Percentiles rank a stretch among this genome's conserved stretches.
These are phyloP conservation scores for Zygothrica quintamaculata DNA, from an alignment of 2,888 invertebrate genomes.

Conservation along the genomic window DNA sequence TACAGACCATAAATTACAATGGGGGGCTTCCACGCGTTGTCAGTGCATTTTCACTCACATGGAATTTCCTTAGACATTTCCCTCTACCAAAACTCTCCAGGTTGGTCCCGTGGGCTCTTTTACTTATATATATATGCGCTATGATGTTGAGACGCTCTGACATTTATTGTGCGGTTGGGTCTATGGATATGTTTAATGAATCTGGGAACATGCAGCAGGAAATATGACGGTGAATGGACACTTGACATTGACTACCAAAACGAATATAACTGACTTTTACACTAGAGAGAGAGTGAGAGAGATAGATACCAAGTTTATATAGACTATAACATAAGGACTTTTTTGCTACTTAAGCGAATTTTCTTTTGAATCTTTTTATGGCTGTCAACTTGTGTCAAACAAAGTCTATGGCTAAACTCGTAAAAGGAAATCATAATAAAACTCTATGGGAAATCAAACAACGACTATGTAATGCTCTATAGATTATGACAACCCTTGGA, in stretches of 20 bases:
- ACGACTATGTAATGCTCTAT: no score
- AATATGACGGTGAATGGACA: slow-evolving; percentile 5
- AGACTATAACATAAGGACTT: background rate
- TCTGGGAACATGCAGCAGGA: slow-evolving; percentile 19
- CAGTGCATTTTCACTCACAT: slow-evolving; percentile 50
- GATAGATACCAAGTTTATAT: no score
- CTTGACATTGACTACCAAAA: slow-evolving; percentile 1
- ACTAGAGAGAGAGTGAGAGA: no score
- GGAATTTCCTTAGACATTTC: slow-evolving; percentile 54
- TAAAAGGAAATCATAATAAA: slow-evolving; percentile 22
- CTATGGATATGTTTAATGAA: slow-evolving; percentile 65
- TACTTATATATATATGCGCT: slow-evolving; percentile 18
- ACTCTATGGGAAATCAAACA: no score
- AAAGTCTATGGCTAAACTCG: slow-evolving; percentile 21
- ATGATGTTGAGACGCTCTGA: slow-evolving; percentile 46
- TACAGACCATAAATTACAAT: slow-evolving; percentile 74
- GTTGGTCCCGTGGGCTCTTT: slow-evolving; percentile 54
- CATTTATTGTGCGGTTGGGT: slow-evolving; percentile 75
- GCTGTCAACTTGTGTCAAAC: slow-evolving; percentile 18
- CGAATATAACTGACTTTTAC: background rate
- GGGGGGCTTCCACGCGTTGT: slow-evolving; percentile 30
- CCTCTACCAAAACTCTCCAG: slow-evolving; percentile 11
- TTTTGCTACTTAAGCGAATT: slow-evolving; percentile 6
- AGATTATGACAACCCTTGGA: no score
- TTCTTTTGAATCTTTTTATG: slow-evolving; percentile 16